Percentiles rank a stretch among this genome's conserved stretches.
These are phyloP conservation scores for Anadara kagoshimensis DNA, from an alignment of 1,140 invertebrate genomes.

Conservation along the genomic window DNA sequence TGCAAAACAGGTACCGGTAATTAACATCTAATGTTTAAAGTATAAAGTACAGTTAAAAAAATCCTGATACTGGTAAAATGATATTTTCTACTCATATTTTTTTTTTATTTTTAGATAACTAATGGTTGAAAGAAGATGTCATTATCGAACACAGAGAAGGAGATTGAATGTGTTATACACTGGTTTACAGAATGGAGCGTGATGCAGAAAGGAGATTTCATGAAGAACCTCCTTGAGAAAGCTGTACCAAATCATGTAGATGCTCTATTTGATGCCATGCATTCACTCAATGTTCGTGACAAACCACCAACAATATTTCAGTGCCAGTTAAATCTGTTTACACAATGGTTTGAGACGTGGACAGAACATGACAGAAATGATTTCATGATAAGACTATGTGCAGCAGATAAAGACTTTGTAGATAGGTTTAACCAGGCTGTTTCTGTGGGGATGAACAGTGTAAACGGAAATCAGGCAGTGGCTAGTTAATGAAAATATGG, in stretches of 20 bases:
- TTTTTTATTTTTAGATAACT: background rate
- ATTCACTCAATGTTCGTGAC: slow-evolving; percentile 78
- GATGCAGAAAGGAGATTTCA: slow-evolving; percentile 88
- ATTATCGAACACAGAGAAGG: slow-evolving; percentile 55
- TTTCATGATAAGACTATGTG: slow-evolving; percentile 59
- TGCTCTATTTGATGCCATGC: slow-evolving; percentile 82
- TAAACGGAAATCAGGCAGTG: too few species aligned
- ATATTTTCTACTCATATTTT: too few species aligned
- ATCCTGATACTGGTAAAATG: too few species aligned
- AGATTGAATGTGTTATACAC: slow-evolving; percentile 63
- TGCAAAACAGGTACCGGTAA: too few species aligned
- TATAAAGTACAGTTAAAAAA: too few species aligned
- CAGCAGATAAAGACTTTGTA: slow-evolving; percentile 59
- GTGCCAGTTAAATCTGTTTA: slow-evolving; percentile 90
- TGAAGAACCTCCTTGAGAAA: slow-evolving; percentile 84
- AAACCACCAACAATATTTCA: slow-evolving; percentile 90
- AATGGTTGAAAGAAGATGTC: slow-evolving; percentile 44
- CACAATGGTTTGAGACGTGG: slow-evolving; percentile 90
- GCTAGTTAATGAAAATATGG: too few species aligned
- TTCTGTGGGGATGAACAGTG: background rate
- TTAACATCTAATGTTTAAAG: too few species aligned
- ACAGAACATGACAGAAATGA: slow-evolving; percentile 80
- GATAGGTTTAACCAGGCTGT: slow-evolving; percentile 53
- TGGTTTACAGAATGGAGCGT: slow-evolving; percentile 94
- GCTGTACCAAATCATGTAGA: slow-evolving; percentile 78